Conservation (phyloP, 2,888 invertebrate genomes). For the Harpalus rufipes region DNA sequence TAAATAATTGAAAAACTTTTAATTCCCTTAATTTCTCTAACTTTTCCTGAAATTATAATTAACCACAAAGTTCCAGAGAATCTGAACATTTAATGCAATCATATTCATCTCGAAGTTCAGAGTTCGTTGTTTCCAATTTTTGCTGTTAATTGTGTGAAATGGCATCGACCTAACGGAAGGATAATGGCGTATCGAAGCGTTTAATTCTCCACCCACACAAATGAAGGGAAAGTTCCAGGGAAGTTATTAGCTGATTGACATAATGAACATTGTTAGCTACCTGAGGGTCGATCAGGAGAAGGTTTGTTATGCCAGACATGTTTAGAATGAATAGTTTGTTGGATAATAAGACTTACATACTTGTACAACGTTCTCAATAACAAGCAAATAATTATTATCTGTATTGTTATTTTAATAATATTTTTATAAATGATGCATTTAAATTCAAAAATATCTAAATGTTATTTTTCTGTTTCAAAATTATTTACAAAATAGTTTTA, state of each 20-base stretch:
- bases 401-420: no score
- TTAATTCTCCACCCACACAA: not conserved
- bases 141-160: slow-evolving; percentile 24
- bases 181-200: slow-evolving; percentile 14
- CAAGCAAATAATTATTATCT: no score
- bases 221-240: slow-evolving; percentile 1
- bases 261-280: slow-evolving; percentile 31
- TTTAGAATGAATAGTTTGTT: no score
- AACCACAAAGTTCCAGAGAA: not conserved
- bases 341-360: no score
- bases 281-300: not conserved
- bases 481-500: no score
- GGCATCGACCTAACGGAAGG: slow-evolving; percentile 15
- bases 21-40: no score
- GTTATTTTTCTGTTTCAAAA: no score
- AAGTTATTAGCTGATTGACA: slow-evolving; percentile 40
- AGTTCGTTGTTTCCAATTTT: slow-evolving; percentile 24
- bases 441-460: no score
- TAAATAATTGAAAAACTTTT: no score
- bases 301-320: no score
- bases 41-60: not conserved
- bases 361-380: no score
- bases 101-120: not conserved
- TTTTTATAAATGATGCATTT: no score
- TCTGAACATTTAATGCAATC: not conserved